phyloP scores from a whole-genome alignment of 2,113 vertebrate genomes.

The Romanogobio albipinnatus region DNA sequence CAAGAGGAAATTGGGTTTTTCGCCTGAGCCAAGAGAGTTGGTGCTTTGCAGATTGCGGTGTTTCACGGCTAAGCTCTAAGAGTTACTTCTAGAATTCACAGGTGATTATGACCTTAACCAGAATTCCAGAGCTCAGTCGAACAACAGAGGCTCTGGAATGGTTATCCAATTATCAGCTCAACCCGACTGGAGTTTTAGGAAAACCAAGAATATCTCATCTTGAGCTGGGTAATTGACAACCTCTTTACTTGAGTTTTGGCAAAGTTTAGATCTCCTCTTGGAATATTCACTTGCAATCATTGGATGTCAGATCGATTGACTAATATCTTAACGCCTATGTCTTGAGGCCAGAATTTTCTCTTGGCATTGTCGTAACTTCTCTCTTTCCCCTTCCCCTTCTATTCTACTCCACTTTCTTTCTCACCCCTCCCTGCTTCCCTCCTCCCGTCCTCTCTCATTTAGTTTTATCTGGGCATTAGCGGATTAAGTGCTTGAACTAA shows the following conservation, averaged over 20 bases:
- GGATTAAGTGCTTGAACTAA: conserved; percentile 80
- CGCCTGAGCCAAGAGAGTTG: conserved; percentile 3
- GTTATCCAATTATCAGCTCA: conserved; percentile 7
- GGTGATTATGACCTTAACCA: background rate
- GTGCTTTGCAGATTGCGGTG: background rate
- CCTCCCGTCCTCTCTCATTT: conserved; percentile 54
- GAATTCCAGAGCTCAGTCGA: background rate
- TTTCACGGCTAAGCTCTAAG: background rate
- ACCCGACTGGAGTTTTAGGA: background rate
- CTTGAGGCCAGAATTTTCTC: background rate
- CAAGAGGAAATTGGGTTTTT: conserved; percentile 46
- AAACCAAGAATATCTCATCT: background rate
- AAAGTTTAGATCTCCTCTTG: background rate
- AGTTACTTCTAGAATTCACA: background rate
- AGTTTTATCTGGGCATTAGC: conserved; percentile 80
- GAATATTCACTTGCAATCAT: background rate
- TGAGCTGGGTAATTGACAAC: background rate
- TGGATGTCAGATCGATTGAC: background rate
- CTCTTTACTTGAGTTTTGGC: background rate
- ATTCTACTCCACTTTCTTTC: background rate
- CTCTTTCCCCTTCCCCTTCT: background rate
- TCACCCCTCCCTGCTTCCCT: background rate
- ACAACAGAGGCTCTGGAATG: background rate
- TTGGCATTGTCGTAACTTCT: background rate
- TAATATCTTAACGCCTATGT: background rate